Conservation (phyloP, 2,888 invertebrate genomes). For the Tetranychus truncatus region DNA sequence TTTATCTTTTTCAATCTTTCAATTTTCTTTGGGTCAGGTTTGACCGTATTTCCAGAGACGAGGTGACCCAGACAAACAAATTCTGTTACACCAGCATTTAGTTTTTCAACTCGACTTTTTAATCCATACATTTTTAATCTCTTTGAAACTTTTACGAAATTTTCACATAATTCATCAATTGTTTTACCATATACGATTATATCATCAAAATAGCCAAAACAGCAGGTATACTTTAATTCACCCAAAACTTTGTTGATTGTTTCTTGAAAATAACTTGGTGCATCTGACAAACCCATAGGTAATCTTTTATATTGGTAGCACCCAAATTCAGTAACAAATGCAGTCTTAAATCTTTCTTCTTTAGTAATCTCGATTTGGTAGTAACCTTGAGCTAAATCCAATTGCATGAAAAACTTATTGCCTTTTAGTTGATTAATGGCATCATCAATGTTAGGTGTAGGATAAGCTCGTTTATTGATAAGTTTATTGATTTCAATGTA, state of each 20-base stretch:
- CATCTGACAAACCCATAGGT: neutral
- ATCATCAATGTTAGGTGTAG: neutral
- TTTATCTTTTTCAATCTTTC: neutral
- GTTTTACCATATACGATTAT: neutral
- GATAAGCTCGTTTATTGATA: neutral
- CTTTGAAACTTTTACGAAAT: neutral
- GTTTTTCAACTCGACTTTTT: neutral
- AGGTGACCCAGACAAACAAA: neutral
- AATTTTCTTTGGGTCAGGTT: neutral
- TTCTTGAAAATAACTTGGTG: neutral
- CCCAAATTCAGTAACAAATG: neutral
- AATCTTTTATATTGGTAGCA: neutral
- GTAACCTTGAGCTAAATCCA: neutral
- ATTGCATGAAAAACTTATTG: neutral
- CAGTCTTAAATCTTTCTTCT: neutral
- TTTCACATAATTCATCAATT: neutral
- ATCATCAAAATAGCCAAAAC: neutral
- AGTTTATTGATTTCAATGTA: neutral
- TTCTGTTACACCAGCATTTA: neutral
- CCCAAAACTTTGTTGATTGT: neutral
- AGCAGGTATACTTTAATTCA: neutral
- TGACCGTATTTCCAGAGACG: neutral
- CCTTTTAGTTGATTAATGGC: neutral
- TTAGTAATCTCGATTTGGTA: neutral
- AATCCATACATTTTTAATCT: neutral